A percentile compares a stretch with the other conserved stretches of the same genome.
These are phyloP conservation scores for Scolopax mira DNA, from an alignment of 2,113 vertebrate species.

Conservation along the genomic window DNA sequence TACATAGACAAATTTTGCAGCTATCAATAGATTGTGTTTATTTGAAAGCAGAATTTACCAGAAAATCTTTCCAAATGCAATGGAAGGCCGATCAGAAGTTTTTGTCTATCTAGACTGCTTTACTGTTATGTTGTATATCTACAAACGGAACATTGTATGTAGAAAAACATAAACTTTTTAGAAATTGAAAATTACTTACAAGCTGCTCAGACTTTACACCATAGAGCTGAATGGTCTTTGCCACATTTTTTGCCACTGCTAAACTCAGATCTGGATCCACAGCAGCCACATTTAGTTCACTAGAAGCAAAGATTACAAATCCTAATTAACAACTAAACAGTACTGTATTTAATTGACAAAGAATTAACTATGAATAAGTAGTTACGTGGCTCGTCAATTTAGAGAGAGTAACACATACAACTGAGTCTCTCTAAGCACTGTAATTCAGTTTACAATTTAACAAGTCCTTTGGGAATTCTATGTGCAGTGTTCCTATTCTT, in stretches of 20 bases:
- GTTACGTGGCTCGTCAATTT: constrained; percentile 17
- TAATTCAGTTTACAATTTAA: constrained; percentile 60
- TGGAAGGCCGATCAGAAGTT: background rate
- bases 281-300: constrained; percentile 93
- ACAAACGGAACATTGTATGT: background rate
- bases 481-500: constrained; percentile 43
- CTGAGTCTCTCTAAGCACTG: background rate
- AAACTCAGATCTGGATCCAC: constrained; percentile 88
- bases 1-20: background rate
- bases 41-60: background rate
- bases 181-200: constrained; percentile 75
- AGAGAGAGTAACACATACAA: constrained; percentile 11
- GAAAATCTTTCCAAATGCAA: background rate
- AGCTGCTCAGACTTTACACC: constrained; percentile 96
- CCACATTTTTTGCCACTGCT: constrained; percentile 92
- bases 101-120: background rate
- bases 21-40: background rate
- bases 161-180: background rate
- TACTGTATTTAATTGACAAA: background rate
- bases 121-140: background rate
- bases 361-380: background rate
- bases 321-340: background rate
- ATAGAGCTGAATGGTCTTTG: constrained; percentile 93
- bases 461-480: constrained; percentile 47
- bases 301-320: constrained; percentile 67